Base-by-base conservation (phyloP, 1,140 invertebrate genomes). In the Lineus longissimus region DNA sequence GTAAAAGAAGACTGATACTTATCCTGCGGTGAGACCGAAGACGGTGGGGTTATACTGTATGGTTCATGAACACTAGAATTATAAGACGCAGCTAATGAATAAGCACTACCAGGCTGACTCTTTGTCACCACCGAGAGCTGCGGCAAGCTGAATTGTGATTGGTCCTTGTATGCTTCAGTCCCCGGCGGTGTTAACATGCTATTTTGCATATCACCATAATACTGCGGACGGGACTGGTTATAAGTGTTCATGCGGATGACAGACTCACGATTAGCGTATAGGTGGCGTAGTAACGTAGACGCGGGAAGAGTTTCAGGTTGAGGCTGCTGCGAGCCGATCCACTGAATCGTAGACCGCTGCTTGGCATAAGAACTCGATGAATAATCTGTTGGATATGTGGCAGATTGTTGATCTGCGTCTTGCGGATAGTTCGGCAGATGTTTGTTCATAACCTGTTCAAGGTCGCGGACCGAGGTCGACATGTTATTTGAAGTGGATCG, bases 381-480 rank as follows among this genome's bases (percentile, higher is more conserved):
- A 9, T 51, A 41, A 23, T 58, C 33, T 2, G 51, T 27, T 22
- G 23, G 23, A 29, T 55, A 23, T 64, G 43, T 22, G 40, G 45
- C 25, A 29, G 51, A 60, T 36, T 59, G 36, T 33, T 4, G 61
- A 31, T 15, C 54, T 40, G 4, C 29, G 41, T 19, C 63, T 60
- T 2, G 55, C 31, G 23, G 61, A 66, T 91, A 89, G 64, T 89
- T 88, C 54, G 65, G 54, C 43, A 96, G 82, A 83, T 97, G 94
- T 76, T 95, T 94, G 23, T 94, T 95, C 94, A 96, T 97, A 15
- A 92, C 93, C 72, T 95, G 92, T 80, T 97, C 94, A 65, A 96
- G 83, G 72, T 96, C 93, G 77, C 94, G 93, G 0, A 94, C 92
- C 0, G 90, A 90, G 1, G 89, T 71, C 11, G 71, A 45, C 29